phyloP scores from a whole-genome alignment of 2,797 vertebrate species.

The Poeciliopsis gracilis region DNA sequence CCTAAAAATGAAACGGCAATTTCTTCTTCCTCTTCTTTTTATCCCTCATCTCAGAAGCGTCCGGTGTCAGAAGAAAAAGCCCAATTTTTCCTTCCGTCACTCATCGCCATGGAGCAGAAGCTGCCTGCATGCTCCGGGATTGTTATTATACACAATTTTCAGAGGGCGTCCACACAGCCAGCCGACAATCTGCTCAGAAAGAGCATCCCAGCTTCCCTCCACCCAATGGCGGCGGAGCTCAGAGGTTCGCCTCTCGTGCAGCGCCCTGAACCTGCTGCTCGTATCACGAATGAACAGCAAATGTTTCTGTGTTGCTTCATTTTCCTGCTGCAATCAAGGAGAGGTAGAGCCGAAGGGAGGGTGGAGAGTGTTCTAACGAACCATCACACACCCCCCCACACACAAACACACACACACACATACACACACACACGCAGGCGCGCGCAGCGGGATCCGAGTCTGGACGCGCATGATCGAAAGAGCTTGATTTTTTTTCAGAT shows the following conservation, averaged over 20 bases:
- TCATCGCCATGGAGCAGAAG: slow-evolving; percentile 5
- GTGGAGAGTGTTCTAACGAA: not conserved
- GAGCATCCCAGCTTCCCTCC: slow-evolving; percentile 50
- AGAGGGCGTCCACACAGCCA: slow-evolving; percentile 9
- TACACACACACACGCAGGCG: no score
- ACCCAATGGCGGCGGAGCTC: slow-evolving; percentile 46
- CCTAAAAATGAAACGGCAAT: slow-evolving; percentile 15
- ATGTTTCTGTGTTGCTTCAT: not conserved
- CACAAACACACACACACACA: no score
- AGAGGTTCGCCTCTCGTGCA: slow-evolving; percentile 28
- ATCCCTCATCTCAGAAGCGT: slow-evolving; percentile 68
- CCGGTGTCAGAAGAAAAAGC: slow-evolving; percentile 13
- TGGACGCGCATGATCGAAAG: slow-evolving; percentile 50
- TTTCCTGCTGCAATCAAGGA: slow-evolving; percentile 13
- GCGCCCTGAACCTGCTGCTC: not conserved
- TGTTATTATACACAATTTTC: slow-evolving; percentile 23
- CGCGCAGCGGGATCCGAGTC: slow-evolving; percentile 11
- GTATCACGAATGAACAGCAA: not conserved
- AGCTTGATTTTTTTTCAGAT: no score
- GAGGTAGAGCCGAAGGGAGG: not conserved
- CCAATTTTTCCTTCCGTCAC: slow-evolving; percentile 3
- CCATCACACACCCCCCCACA: no score
- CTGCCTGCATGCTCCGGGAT: slow-evolving; percentile 8
- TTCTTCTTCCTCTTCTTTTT: slow-evolving; percentile 48
- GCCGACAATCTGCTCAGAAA: slow-evolving; percentile 28